A percentile compares a stretch with the other conserved stretches of the same genome.
phyloP scores from a whole-genome alignment of 1,140 invertebrate species.

The Conopomorpha cramerella region DNA sequence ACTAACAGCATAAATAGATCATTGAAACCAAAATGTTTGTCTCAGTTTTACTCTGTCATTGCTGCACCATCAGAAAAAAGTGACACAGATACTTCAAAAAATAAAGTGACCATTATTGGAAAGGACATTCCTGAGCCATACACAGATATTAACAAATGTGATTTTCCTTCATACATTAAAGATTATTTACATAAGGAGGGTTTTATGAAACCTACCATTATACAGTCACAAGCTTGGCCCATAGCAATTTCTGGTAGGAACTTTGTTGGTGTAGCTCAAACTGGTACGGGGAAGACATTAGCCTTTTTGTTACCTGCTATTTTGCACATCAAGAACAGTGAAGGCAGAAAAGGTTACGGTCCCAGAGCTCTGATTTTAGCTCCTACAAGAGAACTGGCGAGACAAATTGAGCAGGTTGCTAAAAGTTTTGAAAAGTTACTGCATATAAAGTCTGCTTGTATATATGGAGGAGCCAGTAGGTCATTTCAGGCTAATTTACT shows the following conservation, averaged over 20 bases:
- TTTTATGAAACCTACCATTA: slow-evolving; percentile 83
- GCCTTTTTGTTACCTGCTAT: slow-evolving; percentile 82
- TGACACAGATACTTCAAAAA: too few relatives aligned
- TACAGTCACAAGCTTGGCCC: slow-evolving; percentile 88
- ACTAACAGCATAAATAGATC: too few relatives aligned
- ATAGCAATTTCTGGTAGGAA: slow-evolving; percentile 89
- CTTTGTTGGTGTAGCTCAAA: slow-evolving; percentile 94
- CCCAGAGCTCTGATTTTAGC: slow-evolving; percentile 88
- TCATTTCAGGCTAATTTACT: slow-evolving; percentile 74
- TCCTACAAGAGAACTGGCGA: slow-evolving; percentile 92
- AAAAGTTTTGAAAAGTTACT: slow-evolving; percentile 83
- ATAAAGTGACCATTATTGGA: slow-evolving; percentile 43
- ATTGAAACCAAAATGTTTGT: too few relatives aligned
- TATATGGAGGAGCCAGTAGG: slow-evolving; percentile 94
- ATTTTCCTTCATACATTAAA: slow-evolving; percentile 79
- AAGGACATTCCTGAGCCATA: slow-evolving; percentile 37
- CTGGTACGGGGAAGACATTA: slow-evolving; percentile 89
- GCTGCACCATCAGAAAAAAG: too few relatives aligned
- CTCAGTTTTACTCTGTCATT: too few relatives aligned
- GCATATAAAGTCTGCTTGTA: slow-evolving; percentile 82
- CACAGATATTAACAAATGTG: slow-evolving; percentile 68
- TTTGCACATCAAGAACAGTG: slow-evolving; percentile 89
- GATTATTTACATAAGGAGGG: slow-evolving; percentile 72
- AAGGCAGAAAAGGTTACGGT: slow-evolving; percentile 76
- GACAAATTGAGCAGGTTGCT: slow-evolving; percentile 94